Evolutionary conservation across 2,888 invertebrate species (phyloP).

Genomic region (Tetramorium bicarinatum): DNA sequence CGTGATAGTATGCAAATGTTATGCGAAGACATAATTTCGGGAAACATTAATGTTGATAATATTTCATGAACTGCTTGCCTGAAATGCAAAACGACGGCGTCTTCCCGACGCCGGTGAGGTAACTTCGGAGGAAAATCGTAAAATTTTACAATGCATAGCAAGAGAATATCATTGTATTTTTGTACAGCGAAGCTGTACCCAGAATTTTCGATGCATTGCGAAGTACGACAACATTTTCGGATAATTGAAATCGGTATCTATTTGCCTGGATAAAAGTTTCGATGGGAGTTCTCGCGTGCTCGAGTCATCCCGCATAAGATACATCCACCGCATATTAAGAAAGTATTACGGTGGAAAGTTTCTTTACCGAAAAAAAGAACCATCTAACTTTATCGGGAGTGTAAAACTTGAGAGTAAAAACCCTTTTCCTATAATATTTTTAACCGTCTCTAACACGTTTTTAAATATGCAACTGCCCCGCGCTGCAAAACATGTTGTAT

Average conservation of each 20-base stretch:
- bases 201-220: background rate
- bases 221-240: background rate
- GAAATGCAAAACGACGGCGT: conserved; percentile 30
- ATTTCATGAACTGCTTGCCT: conserved; percentile 22
- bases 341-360: conserved; percentile 35
- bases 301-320: background rate
- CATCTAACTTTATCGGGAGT: conserved; percentile 31
- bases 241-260: conserved; percentile 28
- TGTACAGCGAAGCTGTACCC: background rate
- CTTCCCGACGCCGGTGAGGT: conserved; percentile 9
- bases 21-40: conserved; percentile 55
- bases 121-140: conserved; percentile 36
- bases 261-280: background rate
- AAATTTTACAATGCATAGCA: conserved; percentile 14
- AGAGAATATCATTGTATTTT: background rate
- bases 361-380: background rate
- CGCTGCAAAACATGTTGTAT: background rate
- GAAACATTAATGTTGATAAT: conserved; percentile 52
- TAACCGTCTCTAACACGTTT: conserved; percentile 10
- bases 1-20: conserved; percentile 41
- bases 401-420: background rate
- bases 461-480: conserved; percentile 17
- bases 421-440: conserved; percentile 15
- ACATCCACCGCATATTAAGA: conserved; percentile 29
- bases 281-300: background rate